Percentiles rank a stretch among this genome's conserved stretches.
phyloP scores from a whole-genome alignment of 2,888 invertebrate species.

The Acanthopleura granulata region DNA sequence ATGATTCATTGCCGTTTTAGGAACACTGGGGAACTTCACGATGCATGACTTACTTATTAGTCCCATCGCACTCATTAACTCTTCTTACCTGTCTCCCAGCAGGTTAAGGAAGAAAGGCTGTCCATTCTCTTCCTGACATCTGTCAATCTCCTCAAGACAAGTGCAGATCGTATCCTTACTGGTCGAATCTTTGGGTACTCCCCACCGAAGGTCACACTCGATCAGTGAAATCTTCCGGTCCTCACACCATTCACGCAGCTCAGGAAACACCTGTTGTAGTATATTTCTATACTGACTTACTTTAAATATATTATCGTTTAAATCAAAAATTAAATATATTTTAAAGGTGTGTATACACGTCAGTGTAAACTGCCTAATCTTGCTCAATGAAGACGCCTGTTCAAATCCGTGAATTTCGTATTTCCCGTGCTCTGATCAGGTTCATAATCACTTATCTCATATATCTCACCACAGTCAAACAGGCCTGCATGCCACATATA shows the following conservation, averaged over 20 bases:
- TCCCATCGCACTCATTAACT: neutral
- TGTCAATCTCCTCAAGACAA: conserved; percentile 66
- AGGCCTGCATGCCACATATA: too few relatives aligned
- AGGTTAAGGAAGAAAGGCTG: conserved; percentile 65
- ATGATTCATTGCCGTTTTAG: too few relatives aligned
- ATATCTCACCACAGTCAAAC: too few relatives aligned
- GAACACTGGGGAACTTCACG: too few relatives aligned
- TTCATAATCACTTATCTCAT: too few relatives aligned
- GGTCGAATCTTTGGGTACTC: conserved; percentile 65
- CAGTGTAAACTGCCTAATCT: too few relatives aligned
- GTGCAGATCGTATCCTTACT: conserved; percentile 56
- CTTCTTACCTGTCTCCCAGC: conserved; percentile 56
- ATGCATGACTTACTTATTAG: neutral
- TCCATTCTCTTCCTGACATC: conserved; percentile 58
- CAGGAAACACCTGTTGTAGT: conserved; percentile 57
- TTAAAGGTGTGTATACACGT: too few relatives aligned
- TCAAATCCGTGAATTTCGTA: too few relatives aligned
- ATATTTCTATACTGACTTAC: neutral
- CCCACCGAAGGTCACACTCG: conserved; percentile 69
- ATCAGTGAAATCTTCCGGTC: conserved; percentile 54
- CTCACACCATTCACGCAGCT: conserved; percentile 62
- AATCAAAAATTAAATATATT: neutral
- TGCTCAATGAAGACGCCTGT: too few relatives aligned
- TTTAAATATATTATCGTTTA: neutral
- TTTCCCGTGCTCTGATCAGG: too few relatives aligned